Evolutionary conservation across 2,888 invertebrate species (phyloP), one percentile per base, ranked within the genome.

Genomic region (Panzeria rudis): DNA sequence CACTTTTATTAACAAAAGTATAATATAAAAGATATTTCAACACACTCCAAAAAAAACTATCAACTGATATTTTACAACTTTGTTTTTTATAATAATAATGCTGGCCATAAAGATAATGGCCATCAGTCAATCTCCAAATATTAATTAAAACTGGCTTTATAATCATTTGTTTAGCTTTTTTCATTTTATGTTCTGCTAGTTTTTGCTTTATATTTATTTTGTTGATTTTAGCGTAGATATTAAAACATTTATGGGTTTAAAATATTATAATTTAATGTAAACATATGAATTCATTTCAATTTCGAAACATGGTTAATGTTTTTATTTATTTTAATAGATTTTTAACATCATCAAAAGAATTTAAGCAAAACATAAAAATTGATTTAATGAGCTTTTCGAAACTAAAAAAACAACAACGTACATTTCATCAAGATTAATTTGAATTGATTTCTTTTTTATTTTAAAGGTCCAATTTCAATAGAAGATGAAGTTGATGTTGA

Each of bases 401-500:
- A 5, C 4, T n/a, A 44, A 44, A 44, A 44, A 15, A 15, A n/a
- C 4, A n/a, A n/a, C n/a, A 44, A 44, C 8, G 2, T 13, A 52
- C 50, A 11, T 9, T 38, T 38, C 11, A 38, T 3, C 38, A 11
- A 13, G 11, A 38, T 11, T 56, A 8, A 32, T n/a, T 23, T 29
- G 6, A 0, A 23, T 1, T 61, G 20, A 50, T 50, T 50, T 50
- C 20, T 20, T 29, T 20, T 38, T 47, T 32, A 88, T 84, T 81
- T 89, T 86, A 88, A 90, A 89, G 93, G 93, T 89, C 92, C 93
- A 85, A 93, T 92, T 89, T 92, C 92, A 54, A 91, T 93, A 47
- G 95, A 95, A 87, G 95, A 95, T 89, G 95, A 95, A 77, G 94
- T 95, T 56, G 95, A 95, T 89, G 95, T 95, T 86, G 95, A 95